phyloP scores from a whole-genome alignment of 2,888 invertebrate genomes.

The Sinohyriopsis cumingii region DNA sequence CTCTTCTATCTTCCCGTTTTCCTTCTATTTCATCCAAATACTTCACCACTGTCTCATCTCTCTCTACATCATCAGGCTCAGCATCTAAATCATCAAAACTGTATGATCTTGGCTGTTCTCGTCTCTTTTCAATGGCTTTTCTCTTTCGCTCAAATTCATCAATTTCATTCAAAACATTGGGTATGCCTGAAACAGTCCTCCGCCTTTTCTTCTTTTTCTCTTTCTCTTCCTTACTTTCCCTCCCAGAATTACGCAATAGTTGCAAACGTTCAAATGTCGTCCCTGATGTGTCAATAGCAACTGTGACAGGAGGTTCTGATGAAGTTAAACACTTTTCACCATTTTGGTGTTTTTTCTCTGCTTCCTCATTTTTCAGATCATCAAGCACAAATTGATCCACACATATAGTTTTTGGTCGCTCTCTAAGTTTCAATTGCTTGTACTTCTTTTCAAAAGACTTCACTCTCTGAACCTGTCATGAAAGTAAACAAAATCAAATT shows the following conservation, averaged over 20 bases:
- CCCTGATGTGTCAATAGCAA: slow-evolving; percentile 91
- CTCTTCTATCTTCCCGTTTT: slow-evolving; percentile 57
- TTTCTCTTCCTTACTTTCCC: slow-evolving; percentile 37
- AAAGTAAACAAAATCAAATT: slow-evolving; percentile 8
- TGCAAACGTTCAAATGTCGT: slow-evolving; percentile 92
- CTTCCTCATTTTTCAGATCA: slow-evolving; percentile 30
- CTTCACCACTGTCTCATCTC: slow-evolving; percentile 57
- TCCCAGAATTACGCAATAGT: slow-evolving; percentile 85
- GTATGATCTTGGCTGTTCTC: slow-evolving; percentile 53
- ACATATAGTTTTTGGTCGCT: slow-evolving; percentile 54
- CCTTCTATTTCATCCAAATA: slow-evolving; percentile 63
- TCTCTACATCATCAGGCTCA: slow-evolving; percentile 29
- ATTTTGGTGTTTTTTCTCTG: slow-evolving; percentile 32
- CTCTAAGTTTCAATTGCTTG: slow-evolving; percentile 45
- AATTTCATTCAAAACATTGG: slow-evolving; percentile 59
- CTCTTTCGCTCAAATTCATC: slow-evolving; percentile 55
- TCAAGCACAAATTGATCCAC: slow-evolving; percentile 37
- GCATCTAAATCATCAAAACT: slow-evolving; percentile 60
- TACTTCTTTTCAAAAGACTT: slow-evolving; percentile 55
- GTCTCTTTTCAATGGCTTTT: slow-evolving; percentile 26
- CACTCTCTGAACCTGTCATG: slow-evolving; percentile 40
- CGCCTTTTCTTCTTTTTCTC: slow-evolving; percentile 50
- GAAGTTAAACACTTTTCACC: slow-evolving; percentile 30
- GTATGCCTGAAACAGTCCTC: slow-evolving; percentile 61
- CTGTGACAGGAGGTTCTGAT: slow-evolving; percentile 82